A percentile compares a stretch with the other conserved stretches of the same genome.
Conservation (phyloP, 92 coral and sea anemone genomes). For the Siderastrea siderea region DNA sequence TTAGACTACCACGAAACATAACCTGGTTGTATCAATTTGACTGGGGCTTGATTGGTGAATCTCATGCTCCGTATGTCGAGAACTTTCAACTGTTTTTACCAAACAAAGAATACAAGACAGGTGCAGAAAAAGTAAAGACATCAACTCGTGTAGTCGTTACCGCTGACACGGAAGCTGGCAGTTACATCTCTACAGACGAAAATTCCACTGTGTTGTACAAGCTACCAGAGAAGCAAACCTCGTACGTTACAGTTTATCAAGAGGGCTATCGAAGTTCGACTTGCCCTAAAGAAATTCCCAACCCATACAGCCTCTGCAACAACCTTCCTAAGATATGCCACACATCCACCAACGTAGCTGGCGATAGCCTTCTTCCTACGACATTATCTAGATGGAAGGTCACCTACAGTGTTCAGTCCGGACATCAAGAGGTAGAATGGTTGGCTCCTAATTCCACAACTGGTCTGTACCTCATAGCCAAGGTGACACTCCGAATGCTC, state of each 20-base stretch:
- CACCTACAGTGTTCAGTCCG: slow-evolving; percentile 37
- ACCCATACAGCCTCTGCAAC: slow-evolving; percentile 78
- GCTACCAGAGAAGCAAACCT: slow-evolving; percentile 45
- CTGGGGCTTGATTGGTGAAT: slow-evolving; percentile 57
- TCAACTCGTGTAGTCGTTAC: slow-evolving; percentile 33
- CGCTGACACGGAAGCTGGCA: slow-evolving; percentile 53
- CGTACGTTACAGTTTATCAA: slow-evolving; percentile 66
- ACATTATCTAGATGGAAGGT: slow-evolving; percentile 66
- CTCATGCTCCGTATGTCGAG: slow-evolving; percentile 55
- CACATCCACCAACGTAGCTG: slow-evolving; percentile 40
- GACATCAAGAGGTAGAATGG: slow-evolving; percentile 41
- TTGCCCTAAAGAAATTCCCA: slow-evolving; percentile 60
- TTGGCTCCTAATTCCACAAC: slow-evolving; percentile 61
- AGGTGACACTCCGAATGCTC: slow-evolving; percentile 47
- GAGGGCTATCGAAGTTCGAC: slow-evolving; percentile 63
- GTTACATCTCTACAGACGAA: slow-evolving; percentile 52
- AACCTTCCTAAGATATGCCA: slow-evolving; percentile 77
- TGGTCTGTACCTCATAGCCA: slow-evolving; percentile 50
- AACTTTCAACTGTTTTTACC: slow-evolving; percentile 61
- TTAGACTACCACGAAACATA: slow-evolving; percentile 50
- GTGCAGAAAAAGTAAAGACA: slow-evolving; percentile 22
- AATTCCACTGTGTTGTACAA: slow-evolving; percentile 29
- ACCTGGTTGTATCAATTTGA: slow-evolving; percentile 55
- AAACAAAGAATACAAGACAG: slow-evolving; percentile 37
- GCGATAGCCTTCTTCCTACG: slow-evolving; percentile 71